Conservation (phyloP, 1,140 invertebrate species). For the Olivierus martensii region DNA sequence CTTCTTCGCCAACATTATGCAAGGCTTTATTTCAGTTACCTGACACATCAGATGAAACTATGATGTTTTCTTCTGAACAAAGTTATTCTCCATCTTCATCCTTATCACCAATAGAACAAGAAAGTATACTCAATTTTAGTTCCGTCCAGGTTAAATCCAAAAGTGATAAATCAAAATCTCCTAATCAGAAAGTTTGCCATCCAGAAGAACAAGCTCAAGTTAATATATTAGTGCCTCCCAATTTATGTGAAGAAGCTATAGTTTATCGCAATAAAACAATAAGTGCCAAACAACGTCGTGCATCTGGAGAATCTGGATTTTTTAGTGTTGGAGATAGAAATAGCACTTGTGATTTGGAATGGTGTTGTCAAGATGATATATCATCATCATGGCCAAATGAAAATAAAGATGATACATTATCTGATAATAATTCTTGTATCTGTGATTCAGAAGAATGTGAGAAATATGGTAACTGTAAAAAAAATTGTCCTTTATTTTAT, state of each 20-base stretch:
- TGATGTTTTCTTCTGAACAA: constrained; percentile 1
- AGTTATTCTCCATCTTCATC: constrained; percentile 4
- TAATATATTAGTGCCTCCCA: constrained; percentile 5
- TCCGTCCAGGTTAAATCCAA: constrained; percentile 1
- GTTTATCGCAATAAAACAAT: constrained; percentile 14
- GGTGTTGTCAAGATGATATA: constrained; percentile 5
- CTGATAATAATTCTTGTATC: constrained; percentile 1
- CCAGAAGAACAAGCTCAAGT: neutral
- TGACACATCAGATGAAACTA: too few species aligned
- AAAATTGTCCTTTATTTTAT: constrained; percentile 7
- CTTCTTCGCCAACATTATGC: constrained; percentile 6
- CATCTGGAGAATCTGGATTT: constrained; percentile 78
- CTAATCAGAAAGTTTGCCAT: neutral
- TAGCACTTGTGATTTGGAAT: constrained; percentile 23
- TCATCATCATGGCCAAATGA: constrained; percentile 5
- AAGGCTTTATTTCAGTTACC: too few species aligned
- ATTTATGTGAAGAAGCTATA: constrained; percentile 6
- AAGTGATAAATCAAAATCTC: neutral
- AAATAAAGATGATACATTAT: neutral
- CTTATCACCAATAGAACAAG: constrained; percentile 7
- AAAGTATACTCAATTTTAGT: neutral
- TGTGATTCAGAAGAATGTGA: neutral
- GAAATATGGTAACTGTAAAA: neutral
- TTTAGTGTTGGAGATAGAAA: constrained; percentile 58
- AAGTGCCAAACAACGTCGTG: constrained; percentile 42